phyloP scores from a whole-genome alignment of 1,140 invertebrate species.

The Himalopsyche phryganea region DNA sequence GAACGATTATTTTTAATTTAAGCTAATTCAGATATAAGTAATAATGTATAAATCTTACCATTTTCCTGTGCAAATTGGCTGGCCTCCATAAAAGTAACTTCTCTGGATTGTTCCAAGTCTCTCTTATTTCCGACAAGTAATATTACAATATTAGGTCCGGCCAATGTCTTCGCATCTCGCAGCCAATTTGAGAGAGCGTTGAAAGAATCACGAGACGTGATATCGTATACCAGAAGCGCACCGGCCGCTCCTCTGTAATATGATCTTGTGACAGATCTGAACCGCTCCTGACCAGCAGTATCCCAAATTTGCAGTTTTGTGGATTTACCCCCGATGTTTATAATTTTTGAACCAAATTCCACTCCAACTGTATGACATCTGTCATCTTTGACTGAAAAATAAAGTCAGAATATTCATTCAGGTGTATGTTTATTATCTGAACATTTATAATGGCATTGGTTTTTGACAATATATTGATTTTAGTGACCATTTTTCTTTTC shows the following conservation, averaged over 20 bases:
- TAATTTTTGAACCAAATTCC: slow-evolving; percentile 82
- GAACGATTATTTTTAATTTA: no score
- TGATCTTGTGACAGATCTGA: slow-evolving; percentile 72
- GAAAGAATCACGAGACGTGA: slow-evolving; percentile 77
- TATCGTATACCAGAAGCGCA: slow-evolving; percentile 76
- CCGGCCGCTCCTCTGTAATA: slow-evolving; percentile 81
- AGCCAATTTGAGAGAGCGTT: slow-evolving; percentile 79
- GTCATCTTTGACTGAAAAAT: slow-evolving; percentile 67
- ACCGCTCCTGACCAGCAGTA: slow-evolving; percentile 55
- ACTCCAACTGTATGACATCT: slow-evolving; percentile 81
- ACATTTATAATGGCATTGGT: no score
- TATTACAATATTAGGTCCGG: slow-evolving; percentile 82
- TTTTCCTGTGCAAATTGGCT: slow-evolving; percentile 80
- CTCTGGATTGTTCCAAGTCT: slow-evolving; percentile 71
- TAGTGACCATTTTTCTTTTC: no score
- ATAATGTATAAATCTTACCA: slow-evolving; percentile 62
- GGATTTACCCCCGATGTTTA: slow-evolving; percentile 78
- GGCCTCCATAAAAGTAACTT: slow-evolving; percentile 79
- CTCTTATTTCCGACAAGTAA: slow-evolving; percentile 80
- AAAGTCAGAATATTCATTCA: no score
- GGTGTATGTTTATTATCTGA: no score
- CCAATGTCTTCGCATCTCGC: slow-evolving; percentile 79
- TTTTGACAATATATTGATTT: no score
- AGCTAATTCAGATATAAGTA: no score
- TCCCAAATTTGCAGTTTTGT: slow-evolving; percentile 86